Evolutionary conservation across 92 coral and sea anemone genomes (phyloP).

Genomic region (Porites lobata): DNA sequence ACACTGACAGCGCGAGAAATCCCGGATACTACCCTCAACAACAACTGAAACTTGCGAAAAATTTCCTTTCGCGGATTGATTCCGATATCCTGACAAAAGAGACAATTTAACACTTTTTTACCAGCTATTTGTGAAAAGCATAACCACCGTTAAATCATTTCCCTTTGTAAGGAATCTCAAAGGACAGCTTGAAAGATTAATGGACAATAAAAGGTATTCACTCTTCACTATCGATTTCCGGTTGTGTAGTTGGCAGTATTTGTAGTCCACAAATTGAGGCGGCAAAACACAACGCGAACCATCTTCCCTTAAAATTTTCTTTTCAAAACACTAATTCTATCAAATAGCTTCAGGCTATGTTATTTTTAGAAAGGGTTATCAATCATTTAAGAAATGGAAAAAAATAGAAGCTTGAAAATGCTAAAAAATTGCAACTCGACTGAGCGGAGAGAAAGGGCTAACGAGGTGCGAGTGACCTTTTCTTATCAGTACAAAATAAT

Average conservation of each 20-base stretch:
- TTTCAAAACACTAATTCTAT: background rate
- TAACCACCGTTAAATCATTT: background rate
- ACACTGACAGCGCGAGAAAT: no score
- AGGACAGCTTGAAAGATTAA: background rate
- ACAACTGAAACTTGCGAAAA: no score
- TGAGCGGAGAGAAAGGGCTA: background rate
- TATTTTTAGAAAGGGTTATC: constrained; percentile 2
- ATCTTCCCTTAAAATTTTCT: constrained; percentile 14
- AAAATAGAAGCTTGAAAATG: background rate
- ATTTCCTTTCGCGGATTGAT: background rate
- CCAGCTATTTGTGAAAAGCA: background rate
- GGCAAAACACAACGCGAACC: constrained; percentile 22
- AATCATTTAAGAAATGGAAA: background rate
- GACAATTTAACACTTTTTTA: background rate
- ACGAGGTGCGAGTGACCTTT: constrained; percentile 1
- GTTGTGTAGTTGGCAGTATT: background rate
- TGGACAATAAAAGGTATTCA: constrained; percentile 25
- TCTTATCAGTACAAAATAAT: background rate
- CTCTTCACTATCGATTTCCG: constrained; percentile 20
- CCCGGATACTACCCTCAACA: no score
- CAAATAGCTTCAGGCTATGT: background rate
- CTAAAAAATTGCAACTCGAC: background rate
- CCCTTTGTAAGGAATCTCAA: background rate
- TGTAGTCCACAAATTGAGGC: background rate
- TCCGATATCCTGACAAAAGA: background rate